Conservation (phyloP, 1,140 invertebrate species). For the Drosophila ogumai region DNA sequence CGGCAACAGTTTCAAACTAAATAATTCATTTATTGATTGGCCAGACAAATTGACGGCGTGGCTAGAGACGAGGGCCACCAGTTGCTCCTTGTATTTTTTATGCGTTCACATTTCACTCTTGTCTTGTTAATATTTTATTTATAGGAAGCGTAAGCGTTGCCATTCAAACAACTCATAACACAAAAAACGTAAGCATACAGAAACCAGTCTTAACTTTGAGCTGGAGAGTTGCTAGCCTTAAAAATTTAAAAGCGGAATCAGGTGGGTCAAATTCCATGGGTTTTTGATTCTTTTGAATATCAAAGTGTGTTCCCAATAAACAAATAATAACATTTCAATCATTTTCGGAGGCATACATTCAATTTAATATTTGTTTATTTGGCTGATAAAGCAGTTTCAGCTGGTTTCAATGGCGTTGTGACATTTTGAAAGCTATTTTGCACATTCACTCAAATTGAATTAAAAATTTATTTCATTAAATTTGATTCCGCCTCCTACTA, state of each 20-base stretch:
- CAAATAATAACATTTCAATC: slow-evolving; percentile 11
- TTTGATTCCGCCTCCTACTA: slow-evolving; percentile 38
- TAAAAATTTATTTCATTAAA: slow-evolving; percentile 52
- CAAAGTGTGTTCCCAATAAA: slow-evolving; percentile 8
- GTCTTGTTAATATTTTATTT: slow-evolving; percentile 54
- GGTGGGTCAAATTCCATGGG: not conserved
- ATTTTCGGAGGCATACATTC: slow-evolving; percentile 10
- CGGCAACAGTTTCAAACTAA: slow-evolving; percentile 45
- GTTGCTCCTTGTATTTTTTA: slow-evolving; percentile 41
- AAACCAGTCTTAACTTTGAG: slow-evolving; percentile 15
- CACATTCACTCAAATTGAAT: slow-evolving; percentile 72
- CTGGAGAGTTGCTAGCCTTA: slow-evolving; percentile 34
- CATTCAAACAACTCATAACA: slow-evolving; percentile 38
- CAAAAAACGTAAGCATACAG: slow-evolving; percentile 13
- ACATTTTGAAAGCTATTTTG: slow-evolving; percentile 52
- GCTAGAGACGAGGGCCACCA: slow-evolving; percentile 51
- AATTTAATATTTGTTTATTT: slow-evolving; percentile 15
- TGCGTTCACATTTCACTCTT: slow-evolving; percentile 15
- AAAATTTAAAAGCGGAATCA: slow-evolving; percentile 1
- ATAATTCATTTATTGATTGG: slow-evolving; percentile 75
- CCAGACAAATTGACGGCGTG: slow-evolving; percentile 66
- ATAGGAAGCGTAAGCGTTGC: slow-evolving; percentile 36
- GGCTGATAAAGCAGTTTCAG: slow-evolving; percentile 11
- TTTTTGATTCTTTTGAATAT: not conserved
- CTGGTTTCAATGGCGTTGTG: slow-evolving; percentile 49